Base-by-base conservation (phyloP, 1,140 invertebrate species). In the Euglossa dilemma region DNA sequence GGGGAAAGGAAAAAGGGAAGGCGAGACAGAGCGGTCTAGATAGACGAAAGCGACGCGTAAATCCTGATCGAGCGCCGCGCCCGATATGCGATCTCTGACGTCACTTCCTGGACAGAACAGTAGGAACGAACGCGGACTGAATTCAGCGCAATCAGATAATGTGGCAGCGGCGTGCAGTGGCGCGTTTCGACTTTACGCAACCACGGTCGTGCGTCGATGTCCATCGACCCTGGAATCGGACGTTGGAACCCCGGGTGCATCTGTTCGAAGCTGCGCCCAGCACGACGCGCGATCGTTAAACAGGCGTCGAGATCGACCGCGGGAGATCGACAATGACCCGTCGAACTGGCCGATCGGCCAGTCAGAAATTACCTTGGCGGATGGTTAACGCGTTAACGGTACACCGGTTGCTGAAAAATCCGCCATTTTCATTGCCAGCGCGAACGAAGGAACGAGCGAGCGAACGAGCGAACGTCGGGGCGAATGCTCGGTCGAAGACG, bases 61-160 rank as follows among this genome's bases (percentile, higher is more conserved):
- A 85, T 83, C 61, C 56, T 74, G 52, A 80, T 79, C 66, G 71
- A 52, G 43, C 36, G 23, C 66, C 71, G 80, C 1, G 16, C 23
- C 20, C 47, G 63, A 25, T 56, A 59, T 64, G 71, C 63, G 52
- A 86, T 86, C 67, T 50, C 56, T 89, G 87, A 89, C 87, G 87
- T 89, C 87, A 89, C 73, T 89, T 89, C 87, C 87, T 85, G 87
- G 69, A 56, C 12, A n/a, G 47, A 75, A 75, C 56, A 80, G 85
- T 74, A 78, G 87, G 69, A 83, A 89, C 80, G 69, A 83, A 80
- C 72, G 80, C 63, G 70, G 54, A 64, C 59, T 84, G 87, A 89
- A 89, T 89, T 84, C 83, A 89, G 87, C 84, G 73, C 87, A 89
- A 89, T 89, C 87, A 84, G 87, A 89, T 89, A 89, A 88, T 89